Base-by-base conservation (phyloP, 2,113 vertebrate genomes). In the Cynopterus brachyotis region DNA sequence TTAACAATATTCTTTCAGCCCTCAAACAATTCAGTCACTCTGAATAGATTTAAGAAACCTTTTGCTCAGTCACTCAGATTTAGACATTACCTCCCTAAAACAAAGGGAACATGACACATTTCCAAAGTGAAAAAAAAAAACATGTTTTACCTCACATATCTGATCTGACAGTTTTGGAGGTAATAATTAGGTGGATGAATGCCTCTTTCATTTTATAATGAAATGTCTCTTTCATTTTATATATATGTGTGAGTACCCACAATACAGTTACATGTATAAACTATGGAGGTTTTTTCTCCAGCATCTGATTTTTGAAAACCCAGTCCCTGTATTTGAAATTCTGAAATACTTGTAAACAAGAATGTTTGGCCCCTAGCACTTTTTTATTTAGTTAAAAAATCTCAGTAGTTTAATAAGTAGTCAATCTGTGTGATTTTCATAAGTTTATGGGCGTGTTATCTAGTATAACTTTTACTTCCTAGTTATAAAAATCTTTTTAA, bases 341-440 rank as follows among this genome's bases (percentile, higher is more conserved):
- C 64, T 92, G 9, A 64, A 82, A 69, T 45, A n/a, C 83, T 94
- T 92, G 28, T 45, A 94, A 79, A 69, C 16, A 89, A 75, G 22
- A 83, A 64, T 40, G 0, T 69, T 86, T 94, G 50, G 30, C 17
- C 70, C 75, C 35, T 66, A 91, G 19, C 40, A 83, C 10, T 93
- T 91, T 91, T 89, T 35, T 47, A 69, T 67, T 67, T 76, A 53
- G 9, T 75, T 96, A 45, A 79, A 92, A 92, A 81, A n/a, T 85
- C 19, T 93, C 20, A 40, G 55, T 82, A 42, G 6, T 32, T 95
- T 76, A 78, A 57, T 55, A 45, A 42, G 15, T 78, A 76, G 16
- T 66, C 37, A 19, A 47, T 73, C 30, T 45, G 1, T 70, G 9
- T 72, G 9, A 8, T 89, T 93, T 55, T 88, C 9, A 12, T 32